Conservation (phyloP, 2,797 vertebrate genomes). For the Atherinosoma microstoma region DNA sequence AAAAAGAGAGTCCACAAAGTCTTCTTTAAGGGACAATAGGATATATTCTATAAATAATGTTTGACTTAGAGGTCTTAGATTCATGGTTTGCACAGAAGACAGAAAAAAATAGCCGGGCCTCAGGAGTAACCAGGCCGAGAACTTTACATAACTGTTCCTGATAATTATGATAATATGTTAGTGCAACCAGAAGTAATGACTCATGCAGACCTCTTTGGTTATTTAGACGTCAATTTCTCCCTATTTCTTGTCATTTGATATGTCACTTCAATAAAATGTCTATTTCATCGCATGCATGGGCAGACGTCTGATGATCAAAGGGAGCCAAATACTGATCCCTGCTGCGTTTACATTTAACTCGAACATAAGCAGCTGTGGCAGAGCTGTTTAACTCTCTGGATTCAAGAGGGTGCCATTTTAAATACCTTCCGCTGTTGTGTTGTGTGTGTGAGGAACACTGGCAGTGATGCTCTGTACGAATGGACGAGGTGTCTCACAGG, state of each 20-base stretch:
- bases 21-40: neutral
- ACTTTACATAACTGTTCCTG: constrained; percentile 7
- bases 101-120: neutral
- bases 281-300: constrained; percentile 31
- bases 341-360: constrained; percentile 39
- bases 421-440: constrained; percentile 26
- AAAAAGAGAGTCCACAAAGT: too few relatives aligned
- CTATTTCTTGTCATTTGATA: constrained; percentile 37
- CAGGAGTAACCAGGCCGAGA: constrained; percentile 7
- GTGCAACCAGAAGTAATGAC: constrained; percentile 44
- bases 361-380: constrained; percentile 16
- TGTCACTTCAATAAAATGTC: constrained; percentile 52
- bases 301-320: constrained; percentile 62
- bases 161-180: constrained; percentile 48
- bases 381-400: constrained; percentile 35
- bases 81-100: too few relatives aligned
- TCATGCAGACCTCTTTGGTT: constrained; percentile 23
- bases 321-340: constrained; percentile 38
- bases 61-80: neutral
- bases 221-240: constrained; percentile 50
- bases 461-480: constrained; percentile 20
- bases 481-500: constrained; percentile 46
- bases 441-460: constrained; percentile 25
- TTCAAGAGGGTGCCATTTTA: constrained; percentile 51
- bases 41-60: neutral